Conservation (phyloP, 2,113 vertebrate species). For the Capra hircus region DNA sequence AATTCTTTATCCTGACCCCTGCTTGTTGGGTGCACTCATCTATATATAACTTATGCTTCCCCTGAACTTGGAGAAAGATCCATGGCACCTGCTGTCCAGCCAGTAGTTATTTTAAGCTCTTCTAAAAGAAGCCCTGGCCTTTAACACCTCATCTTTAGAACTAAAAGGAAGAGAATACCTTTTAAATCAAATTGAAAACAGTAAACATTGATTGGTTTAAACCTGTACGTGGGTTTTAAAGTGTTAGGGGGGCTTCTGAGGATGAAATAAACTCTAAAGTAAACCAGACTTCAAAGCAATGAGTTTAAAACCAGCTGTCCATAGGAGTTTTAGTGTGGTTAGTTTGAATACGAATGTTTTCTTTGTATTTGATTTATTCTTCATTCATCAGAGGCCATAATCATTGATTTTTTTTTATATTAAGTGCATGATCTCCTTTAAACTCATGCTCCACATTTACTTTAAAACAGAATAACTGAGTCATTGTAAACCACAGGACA, state of each 20-base stretch:
- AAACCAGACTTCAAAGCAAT: constrained; percentile 10
- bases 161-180: constrained; percentile 10
- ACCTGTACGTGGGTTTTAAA: not conserved
- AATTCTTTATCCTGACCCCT: constrained; percentile 41
- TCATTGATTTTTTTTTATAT: not conserved
- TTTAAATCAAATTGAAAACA: constrained; percentile 28
- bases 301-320: not conserved
- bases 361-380: not conserved
- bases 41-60: constrained; percentile 85
- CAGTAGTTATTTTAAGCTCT: constrained; percentile 88
- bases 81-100: constrained; percentile 91
- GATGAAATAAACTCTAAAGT: constrained; percentile 22
- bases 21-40: constrained; percentile 33
- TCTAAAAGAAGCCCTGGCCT: constrained; percentile 88
- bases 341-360: not conserved
- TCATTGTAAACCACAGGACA: not conserved
- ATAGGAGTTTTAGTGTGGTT: not conserved
- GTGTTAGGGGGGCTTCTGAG: not conserved
- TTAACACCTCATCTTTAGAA: constrained; percentile 72
- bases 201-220: constrained; percentile 35
- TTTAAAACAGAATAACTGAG: constrained; percentile 30
- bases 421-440: constrained; percentile 11
- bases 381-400: not conserved
- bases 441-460: not conserved
- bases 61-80: constrained; percentile 80